Conservation (phyloP, 1,140 invertebrate species). For the Neoseiulus cucumeris region DNA sequence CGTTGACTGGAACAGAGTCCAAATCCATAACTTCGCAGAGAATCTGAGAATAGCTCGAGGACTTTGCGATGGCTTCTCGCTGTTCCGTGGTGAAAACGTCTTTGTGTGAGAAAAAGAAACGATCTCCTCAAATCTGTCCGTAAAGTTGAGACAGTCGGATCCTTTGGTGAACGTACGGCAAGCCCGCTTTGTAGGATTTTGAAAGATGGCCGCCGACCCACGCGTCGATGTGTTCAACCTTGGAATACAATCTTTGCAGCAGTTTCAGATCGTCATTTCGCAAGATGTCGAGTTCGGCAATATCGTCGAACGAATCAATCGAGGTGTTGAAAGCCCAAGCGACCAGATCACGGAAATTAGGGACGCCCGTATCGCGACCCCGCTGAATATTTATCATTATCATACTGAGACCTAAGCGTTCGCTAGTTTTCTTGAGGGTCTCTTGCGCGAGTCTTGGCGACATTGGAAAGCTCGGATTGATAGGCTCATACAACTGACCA, state of each 20-base stretch:
- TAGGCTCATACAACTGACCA: neutral
- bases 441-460: neutral
- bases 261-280: neutral
- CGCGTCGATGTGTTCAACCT: neutral
- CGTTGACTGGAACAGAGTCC: no score
- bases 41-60: neutral
- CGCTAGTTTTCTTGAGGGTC: neutral
- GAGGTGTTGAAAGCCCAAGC: neutral
- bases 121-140: neutral
- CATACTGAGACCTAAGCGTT: neutral
- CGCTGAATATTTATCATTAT: neutral
- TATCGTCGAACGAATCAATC: neutral
- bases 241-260: neutral
- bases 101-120: neutral
- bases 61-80: neutral
- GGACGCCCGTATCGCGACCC: neutral
- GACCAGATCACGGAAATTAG: neutral
- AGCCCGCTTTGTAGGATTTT: neutral
- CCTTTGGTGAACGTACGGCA: neutral
- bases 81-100: neutral
- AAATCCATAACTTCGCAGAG: neutral
- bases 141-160: neutral
- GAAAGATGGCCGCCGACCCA: neutral
- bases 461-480: neutral
- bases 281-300: neutral